Evolutionary conservation across 1,140 invertebrate genomes (phyloP).

Genomic region (Helicoverpa zea): DNA sequence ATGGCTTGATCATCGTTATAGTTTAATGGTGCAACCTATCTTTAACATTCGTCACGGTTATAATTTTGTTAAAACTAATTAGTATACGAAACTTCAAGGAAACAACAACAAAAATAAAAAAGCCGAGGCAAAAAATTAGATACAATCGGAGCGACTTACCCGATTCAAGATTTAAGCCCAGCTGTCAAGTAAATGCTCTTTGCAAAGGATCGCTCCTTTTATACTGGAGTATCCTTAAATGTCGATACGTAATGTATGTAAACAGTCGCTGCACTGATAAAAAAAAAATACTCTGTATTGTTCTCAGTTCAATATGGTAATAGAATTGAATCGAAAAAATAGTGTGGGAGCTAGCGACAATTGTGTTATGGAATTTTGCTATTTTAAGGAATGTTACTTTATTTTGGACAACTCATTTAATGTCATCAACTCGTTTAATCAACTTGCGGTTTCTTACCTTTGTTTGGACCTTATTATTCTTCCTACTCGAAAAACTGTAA

Average conservation of each 20-base stretch:
- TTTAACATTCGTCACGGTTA: neutral
- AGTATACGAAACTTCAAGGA: neutral
- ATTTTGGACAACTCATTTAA: too few relatives aligned
- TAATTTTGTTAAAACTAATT: neutral
- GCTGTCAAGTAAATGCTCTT: neutral
- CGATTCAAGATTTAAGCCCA: neutral
- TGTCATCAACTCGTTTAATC: too few relatives aligned
- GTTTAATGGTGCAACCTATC: too few relatives aligned
- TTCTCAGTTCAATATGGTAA: neutral
- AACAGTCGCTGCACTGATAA: neutral
- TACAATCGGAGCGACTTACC: neutral
- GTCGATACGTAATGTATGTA: neutral
- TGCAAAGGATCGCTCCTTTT: slow-evolving; percentile 5
- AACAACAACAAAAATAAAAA: neutral
- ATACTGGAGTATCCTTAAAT: slow-evolving; percentile 9
- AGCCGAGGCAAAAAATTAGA: neutral
- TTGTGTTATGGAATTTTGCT: neutral
- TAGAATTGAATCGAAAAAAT: neutral
- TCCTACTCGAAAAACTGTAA: too few relatives aligned
- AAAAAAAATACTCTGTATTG: neutral
- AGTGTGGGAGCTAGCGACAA: neutral
- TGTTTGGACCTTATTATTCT: too few relatives aligned
- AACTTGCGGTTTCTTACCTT: too few relatives aligned
- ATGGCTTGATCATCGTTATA: too few relatives aligned
- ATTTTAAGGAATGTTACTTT: too few relatives aligned